Base-by-base conservation (phyloP, 37 sponge, comb jelly and placozoan species). In the Halichondria panicea region DNA sequence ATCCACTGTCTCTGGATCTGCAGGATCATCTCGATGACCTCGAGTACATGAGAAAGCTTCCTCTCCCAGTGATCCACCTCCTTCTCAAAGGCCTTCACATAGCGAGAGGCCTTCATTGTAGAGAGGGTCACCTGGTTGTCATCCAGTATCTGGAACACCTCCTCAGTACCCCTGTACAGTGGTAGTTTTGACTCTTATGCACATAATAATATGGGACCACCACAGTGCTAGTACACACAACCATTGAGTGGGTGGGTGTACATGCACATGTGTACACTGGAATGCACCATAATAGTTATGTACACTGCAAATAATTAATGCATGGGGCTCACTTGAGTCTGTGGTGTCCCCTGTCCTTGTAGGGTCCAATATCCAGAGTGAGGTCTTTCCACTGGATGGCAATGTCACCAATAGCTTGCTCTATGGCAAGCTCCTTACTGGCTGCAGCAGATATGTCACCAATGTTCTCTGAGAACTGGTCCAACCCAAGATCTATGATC, bases 1-100 rank as follows among this genome's bases (percentile, higher is more conserved):
- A 99, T 99, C 99, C 99, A 99, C 79, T 95, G 97, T 25, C 94
- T 75, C 85, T 99, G 99, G 33, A 99, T 94, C 59, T 96, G 98
- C 32, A 95, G 85, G 0, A 81, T 88, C 89, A 99, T 84, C 83
- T 99, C 99, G 13, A 96, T 81, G 40, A 94, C 93, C 81, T 99
- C 99, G 74, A 99, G 80, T 34, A 99, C 91, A 59, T 84, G 92
- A 44, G 99, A 99, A 55, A 99, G 87, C 21, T 86, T 99, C 30
- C 99, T 76, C 86, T 99, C 99, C 99, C 99, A 99, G 27, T 85
- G 61, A 81, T 99, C 99, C 48, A 99, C 96, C 76, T 96, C 94
- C 68, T 79, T 72, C 70, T 93, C 94, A 61, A 99, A 99, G 1
- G 99, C 89, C 71, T 93, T 93, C 56, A 95, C 96, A 43, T 81